Base-by-base conservation (phyloP, 1,140 invertebrate species). In the Drosophila suzukii region DNA sequence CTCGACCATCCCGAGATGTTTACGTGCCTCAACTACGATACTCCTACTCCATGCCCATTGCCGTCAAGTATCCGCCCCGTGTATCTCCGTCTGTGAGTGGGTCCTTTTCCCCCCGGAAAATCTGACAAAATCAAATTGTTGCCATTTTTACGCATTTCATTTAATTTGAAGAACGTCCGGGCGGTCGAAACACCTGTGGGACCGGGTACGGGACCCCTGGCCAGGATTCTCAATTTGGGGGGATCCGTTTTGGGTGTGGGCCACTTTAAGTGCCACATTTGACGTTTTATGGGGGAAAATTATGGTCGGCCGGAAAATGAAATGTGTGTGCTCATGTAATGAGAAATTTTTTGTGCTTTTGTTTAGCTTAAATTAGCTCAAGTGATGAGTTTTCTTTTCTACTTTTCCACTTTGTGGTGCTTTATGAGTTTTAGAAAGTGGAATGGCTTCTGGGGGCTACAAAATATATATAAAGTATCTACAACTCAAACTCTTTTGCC, bases 71-170 rank as follows among this genome's bases (percentile, higher is more conserved):
- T 51, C 30, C 43, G 63, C 53, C 57, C 32, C 65, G 55, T 61
- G 47, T 65, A 20, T 44, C 36, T 56, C 39, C 62, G 38, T 58
- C 63, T 53, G 54, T 53, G 47, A 38, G 46, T 36, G 41, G 12
- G 50, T 65, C 71, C 47, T 77, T 78, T 66, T 78, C 67, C 74
- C 76, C 67, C 70, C 58, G 61, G 68, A 77, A 89, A 89, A 89
- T 89, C 84, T 81, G 84, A 89, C 84, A 84, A 89, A 89, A 89
- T 89, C 84, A 89, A 89, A 89, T 89, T 89, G 85, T 89, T 89
- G 84, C 84, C 85, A 90, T 89, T 89, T 89, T 89, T 89, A 89
- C 85, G 84, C 85, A 89, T 89, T 89, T 90, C 84, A 89, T 89
- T 89, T 89, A 89, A 89, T 89, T 89, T 89, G 77, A 90, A 89